These are phyloP conservation scores for Eledone cirrhosa DNA, from an alignment of 2,888 invertebrate species.

Conservation along the genomic window DNA sequence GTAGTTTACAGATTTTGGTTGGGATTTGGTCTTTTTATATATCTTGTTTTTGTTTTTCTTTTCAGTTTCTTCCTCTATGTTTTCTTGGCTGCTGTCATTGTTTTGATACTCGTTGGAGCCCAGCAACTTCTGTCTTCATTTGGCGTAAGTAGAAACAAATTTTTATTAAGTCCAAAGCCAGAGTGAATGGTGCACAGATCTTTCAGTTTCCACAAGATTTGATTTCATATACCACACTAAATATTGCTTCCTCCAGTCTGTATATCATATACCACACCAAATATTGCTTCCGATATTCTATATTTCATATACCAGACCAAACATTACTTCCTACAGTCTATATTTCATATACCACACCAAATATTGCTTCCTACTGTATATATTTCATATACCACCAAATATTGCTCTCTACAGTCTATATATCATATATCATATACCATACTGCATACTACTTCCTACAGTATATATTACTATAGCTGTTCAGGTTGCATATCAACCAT, in stretches of 20 bases:
- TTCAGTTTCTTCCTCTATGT: slow-evolving; percentile 90
- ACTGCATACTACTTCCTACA: background rate
- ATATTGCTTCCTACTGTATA: no score
- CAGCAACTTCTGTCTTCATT: slow-evolving; percentile 84
- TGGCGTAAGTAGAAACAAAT: slow-evolving; percentile 69
- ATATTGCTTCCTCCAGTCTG: no score
- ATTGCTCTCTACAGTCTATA: no score
- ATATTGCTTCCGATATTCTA: no score
- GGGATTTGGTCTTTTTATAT: no score
- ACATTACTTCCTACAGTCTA: no score
- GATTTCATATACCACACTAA: background rate
- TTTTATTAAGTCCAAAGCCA: background rate
- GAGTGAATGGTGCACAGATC: no score
- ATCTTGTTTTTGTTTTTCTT: slow-evolving; percentile 26
- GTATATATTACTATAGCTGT: no score
- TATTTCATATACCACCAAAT: background rate
- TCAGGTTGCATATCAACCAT: no score
- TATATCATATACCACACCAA: background rate
- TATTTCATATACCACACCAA: background rate
- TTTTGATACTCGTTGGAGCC: slow-evolving; percentile 85
- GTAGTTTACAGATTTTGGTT: no score
- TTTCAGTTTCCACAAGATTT: background rate
- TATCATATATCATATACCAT: background rate
- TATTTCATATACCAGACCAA: background rate
- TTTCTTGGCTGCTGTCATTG: slow-evolving; percentile 88